Conservation (phyloP, 2,888 invertebrate species). For the Apotomis capreana region DNA sequence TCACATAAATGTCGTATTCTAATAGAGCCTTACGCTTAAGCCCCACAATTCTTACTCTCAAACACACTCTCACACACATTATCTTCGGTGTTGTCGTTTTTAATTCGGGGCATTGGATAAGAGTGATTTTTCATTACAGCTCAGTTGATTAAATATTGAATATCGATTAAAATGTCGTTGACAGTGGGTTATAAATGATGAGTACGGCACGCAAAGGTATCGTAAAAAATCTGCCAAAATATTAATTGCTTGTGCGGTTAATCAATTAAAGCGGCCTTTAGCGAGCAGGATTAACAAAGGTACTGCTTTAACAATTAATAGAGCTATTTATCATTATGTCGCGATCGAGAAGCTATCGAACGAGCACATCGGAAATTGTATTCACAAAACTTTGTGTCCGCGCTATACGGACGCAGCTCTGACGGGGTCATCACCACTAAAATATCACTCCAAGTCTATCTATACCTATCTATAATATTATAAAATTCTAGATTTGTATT, state of each 20-base stretch:
- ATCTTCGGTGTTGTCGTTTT: background rate
- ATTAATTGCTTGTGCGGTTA: conserved; percentile 20
- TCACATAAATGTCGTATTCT: too few species aligned
- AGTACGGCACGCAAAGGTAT: conserved; percentile 15
- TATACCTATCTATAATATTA: too few species aligned
- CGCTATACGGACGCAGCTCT: too few species aligned
- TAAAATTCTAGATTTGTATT: too few species aligned
- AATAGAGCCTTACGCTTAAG: too few species aligned
- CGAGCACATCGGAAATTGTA: too few species aligned
- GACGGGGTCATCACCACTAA: too few species aligned
- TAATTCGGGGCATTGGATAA: background rate
- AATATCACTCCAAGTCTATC: too few species aligned
- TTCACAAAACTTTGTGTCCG: too few species aligned
- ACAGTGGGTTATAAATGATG: conserved; percentile 15
- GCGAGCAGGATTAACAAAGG: background rate
- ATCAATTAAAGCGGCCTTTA: conserved; percentile 25
- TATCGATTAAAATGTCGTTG: conserved; percentile 16
- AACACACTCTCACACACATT: too few species aligned
- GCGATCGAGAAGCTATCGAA: background rate
- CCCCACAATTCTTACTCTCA: too few species aligned
- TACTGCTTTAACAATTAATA: conserved; percentile 9
- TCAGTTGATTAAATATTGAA: conserved; percentile 1
- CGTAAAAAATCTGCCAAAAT: conserved; percentile 23
- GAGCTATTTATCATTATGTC: background rate
- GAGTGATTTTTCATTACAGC: background rate